Conservation (phyloP, 2,797 vertebrate genomes). For the Halcyon badia region DNA sequence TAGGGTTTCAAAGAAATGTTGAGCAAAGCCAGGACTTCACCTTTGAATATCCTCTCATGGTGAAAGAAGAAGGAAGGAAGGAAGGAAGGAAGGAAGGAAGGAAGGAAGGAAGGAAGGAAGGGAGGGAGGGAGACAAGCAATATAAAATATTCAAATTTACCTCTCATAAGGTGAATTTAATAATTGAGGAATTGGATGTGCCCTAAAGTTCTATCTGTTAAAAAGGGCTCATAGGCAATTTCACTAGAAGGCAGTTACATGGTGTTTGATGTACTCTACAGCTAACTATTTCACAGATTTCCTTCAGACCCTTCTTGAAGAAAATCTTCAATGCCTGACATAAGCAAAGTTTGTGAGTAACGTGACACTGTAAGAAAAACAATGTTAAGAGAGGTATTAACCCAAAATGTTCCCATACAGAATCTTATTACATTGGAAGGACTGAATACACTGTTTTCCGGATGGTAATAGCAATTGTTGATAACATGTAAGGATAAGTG, state of each 20-base stretch:
- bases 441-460: accelerated
- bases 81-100: neutral
- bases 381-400: neutral
- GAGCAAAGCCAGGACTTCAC: neutral
- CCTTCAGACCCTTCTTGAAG: neutral
- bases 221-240: neutral
- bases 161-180: neutral
- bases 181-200: neutral
- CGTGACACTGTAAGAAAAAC: neutral
- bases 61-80: neutral
- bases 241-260: neutral
- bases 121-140: neutral
- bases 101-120: neutral
- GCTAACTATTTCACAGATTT: neutral
- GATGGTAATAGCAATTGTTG: neutral
- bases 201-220: neutral
- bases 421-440: neutral
- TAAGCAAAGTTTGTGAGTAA: neutral
- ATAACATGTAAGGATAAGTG: neutral
- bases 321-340: neutral
- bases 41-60: neutral
- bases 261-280: neutral
- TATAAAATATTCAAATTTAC: neutral
- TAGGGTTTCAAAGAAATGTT: neutral
- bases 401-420: neutral